Conservation (phyloP, 2,888 invertebrate genomes). For the Heliconius aoede region DNA sequence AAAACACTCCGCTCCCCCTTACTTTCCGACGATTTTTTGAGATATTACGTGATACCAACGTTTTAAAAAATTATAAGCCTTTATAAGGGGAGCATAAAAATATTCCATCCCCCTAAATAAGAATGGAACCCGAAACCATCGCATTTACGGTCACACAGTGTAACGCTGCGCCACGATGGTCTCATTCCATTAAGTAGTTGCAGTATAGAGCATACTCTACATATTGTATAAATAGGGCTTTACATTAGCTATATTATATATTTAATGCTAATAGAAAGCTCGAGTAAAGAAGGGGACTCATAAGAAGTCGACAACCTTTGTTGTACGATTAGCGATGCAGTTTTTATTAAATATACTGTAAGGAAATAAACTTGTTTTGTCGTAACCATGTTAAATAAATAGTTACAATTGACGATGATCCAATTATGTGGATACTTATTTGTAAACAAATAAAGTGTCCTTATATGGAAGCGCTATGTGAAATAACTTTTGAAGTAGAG, state of each 20-base stretch:
- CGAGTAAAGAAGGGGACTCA: conserved; percentile 77
- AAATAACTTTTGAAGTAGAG: background rate
- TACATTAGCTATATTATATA: conserved; percentile 53
- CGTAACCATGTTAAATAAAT: too few species aligned
- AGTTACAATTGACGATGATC: too few species aligned
- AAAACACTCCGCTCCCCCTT: too few species aligned
- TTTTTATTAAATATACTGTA: conserved; percentile 9
- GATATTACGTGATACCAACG: background rate
- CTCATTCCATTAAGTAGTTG: conserved; percentile 4
- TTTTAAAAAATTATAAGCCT: too few species aligned
- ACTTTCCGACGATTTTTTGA: background rate
- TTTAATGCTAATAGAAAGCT: conserved; percentile 77
- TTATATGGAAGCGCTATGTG: background rate
- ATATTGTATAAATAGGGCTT: conserved; percentile 30
- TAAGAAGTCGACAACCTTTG: conserved; percentile 79
- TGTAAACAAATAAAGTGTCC: too few species aligned
- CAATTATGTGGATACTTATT: too few species aligned
- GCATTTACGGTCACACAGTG: background rate
- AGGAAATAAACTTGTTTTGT: too few species aligned
- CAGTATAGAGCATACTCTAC: conserved; percentile 8
- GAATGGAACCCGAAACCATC: background rate
- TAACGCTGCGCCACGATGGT: too few species aligned
- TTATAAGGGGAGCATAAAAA: background rate
- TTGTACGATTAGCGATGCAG: conserved; percentile 42
- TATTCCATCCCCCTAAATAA: background rate